phyloP scores from a whole-genome alignment of 2,888 invertebrate species.

The Euclidia mi region DNA sequence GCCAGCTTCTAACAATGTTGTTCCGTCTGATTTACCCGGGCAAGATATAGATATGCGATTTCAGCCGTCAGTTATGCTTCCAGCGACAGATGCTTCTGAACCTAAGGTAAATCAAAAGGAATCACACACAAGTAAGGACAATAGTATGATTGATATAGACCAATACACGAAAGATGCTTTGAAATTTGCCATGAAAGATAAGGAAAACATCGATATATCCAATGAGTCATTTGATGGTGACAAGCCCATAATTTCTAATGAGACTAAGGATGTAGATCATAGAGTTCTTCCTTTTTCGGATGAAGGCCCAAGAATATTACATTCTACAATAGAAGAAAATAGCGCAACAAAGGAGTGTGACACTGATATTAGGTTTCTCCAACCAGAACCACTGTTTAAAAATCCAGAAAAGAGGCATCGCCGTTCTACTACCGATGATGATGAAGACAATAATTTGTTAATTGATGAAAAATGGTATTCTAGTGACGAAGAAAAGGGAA shows the following conservation, averaged over 20 bases:
- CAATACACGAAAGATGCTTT: conserved; percentile 89
- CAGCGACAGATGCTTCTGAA: conserved; percentile 55
- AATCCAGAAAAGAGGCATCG: conserved; percentile 83
- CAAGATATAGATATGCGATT: conserved; percentile 88
- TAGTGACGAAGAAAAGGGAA: conserved; percentile 93
- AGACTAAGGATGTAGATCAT: conserved; percentile 86
- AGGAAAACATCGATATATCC: conserved; percentile 83
- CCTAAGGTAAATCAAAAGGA: conserved; percentile 64
- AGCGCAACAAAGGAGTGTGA: conserved; percentile 73
- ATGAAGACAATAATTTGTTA: conserved; percentile 90
- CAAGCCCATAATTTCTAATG: conserved; percentile 66
- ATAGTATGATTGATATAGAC: conserved; percentile 83
- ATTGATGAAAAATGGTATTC: conserved; percentile 94
- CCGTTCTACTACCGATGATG: conserved; percentile 89
- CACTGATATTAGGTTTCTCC: conserved; percentile 85
- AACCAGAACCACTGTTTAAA: conserved; percentile 85
- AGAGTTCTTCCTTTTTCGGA: conserved; percentile 84
- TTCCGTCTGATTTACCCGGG: conserved; percentile 77
- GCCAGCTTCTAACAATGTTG: conserved; percentile 64
- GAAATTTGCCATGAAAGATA: conserved; percentile 86
- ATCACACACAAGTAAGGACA: conserved; percentile 71
- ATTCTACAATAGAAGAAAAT: conserved; percentile 60
- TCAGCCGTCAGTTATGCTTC: conserved; percentile 66
- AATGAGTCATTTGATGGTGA: conserved; percentile 78
- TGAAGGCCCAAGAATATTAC: conserved; percentile 66